Percentiles rank a stretch among this genome's conserved stretches.
Evolutionary conservation across 1,140 invertebrate species (phyloP).

Genomic region (Drosophila mayri): DNA sequence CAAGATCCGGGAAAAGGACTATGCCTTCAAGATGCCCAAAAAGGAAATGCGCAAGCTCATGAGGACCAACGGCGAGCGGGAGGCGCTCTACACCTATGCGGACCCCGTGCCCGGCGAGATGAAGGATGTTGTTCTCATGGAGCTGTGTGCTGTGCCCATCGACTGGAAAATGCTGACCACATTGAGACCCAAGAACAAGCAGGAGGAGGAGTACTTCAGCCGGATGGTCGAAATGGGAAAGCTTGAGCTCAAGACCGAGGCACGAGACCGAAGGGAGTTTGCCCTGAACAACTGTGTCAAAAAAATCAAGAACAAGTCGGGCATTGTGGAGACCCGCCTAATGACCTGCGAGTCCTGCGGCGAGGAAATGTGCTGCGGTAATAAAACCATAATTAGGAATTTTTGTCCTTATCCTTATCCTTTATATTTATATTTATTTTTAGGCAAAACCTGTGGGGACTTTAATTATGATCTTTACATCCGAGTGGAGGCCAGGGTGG

Average conservation of each 20-base stretch:
- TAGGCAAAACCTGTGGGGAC: constrained; percentile 85
- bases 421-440: neutral
- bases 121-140: constrained; percentile 89
- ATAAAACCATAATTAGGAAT: neutral
- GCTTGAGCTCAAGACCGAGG: constrained; percentile 89
- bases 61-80: constrained; percentile 72
- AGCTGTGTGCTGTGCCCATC: constrained; percentile 93
- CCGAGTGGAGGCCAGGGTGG: constrained; percentile 78
- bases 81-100: constrained; percentile 86
- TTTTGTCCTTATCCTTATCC: neutral
- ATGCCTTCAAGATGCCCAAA: constrained; percentile 86
- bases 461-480: constrained; percentile 86
- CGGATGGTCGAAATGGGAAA: constrained; percentile 93
- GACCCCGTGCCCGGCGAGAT: constrained; percentile 94
- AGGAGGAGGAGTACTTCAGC: constrained; percentile 95
- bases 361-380: constrained; percentile 11
- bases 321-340: constrained; percentile 91
- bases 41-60: constrained; percentile 78
- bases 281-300: constrained; percentile 88
- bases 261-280: constrained; percentile 88
- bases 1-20: constrained; percentile 88
- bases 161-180: constrained; percentile 97
- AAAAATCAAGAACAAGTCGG: constrained; percentile 91
- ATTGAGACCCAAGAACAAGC: constrained; percentile 91
- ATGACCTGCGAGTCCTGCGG: constrained; percentile 76